phyloP scores from a whole-genome alignment of 2,888 invertebrate genomes.

The Norana najaformis region DNA sequence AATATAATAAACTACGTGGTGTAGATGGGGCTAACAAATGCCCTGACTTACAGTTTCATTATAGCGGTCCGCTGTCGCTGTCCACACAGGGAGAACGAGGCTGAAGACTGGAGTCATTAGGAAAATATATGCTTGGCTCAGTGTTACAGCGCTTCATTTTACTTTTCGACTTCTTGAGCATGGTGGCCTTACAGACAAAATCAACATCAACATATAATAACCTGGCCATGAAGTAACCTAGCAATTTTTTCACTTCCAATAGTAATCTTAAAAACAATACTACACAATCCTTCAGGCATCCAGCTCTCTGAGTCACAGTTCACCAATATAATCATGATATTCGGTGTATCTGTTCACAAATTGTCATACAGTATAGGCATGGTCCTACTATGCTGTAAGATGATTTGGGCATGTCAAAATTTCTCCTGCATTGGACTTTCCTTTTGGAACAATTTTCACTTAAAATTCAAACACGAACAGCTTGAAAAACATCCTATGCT shows the following conservation, averaged over 20 bases:
- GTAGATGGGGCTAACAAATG: background rate
- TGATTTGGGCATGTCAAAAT: too few species aligned
- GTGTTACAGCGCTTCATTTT: conserved; percentile 93
- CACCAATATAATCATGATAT: too few species aligned
- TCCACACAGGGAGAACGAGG: conserved; percentile 42
- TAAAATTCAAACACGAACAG: too few species aligned
- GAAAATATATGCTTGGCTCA: conserved; percentile 63
- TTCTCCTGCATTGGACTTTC: too few species aligned
- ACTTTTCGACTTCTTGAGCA: conserved; percentile 91
- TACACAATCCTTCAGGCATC: too few species aligned
- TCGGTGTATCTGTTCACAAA: too few species aligned
- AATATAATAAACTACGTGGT: background rate
- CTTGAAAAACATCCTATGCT: too few species aligned
- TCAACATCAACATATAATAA: background rate
- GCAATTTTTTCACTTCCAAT: background rate
- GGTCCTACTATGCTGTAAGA: too few species aligned
- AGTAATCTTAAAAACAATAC: background rate
- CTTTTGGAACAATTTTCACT: too few species aligned
- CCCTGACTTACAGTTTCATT: conserved; percentile 33
- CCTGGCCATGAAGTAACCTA: background rate
- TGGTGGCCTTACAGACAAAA: conserved; percentile 79
- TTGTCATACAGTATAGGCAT: too few species aligned
- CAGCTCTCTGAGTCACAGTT: too few species aligned
- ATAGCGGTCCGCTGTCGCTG: conserved; percentile 43
- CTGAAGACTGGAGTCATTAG: conserved; percentile 50